A percentile compares a stretch with the other conserved stretches of the same genome.
Evolutionary conservation across 2,888 invertebrate species (phyloP).

Genomic region (Ethmia dodecea): DNA sequence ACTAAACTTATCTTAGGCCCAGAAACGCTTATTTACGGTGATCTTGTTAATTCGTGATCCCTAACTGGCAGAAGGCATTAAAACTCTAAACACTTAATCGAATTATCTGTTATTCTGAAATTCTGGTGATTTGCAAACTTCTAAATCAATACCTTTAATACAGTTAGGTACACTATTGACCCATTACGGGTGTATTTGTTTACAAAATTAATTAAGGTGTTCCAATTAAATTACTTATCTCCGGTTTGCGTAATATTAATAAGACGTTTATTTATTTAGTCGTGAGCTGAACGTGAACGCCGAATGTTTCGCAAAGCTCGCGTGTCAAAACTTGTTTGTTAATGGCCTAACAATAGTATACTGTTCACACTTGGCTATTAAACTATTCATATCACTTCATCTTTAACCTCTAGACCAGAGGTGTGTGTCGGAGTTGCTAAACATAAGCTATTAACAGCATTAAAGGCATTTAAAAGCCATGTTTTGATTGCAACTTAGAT

Average conservation of each 20-base stretch:
- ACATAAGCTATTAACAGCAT: constrained; percentile 15
- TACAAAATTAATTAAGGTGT: constrained; percentile 57
- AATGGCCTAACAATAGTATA: constrained; percentile 57
- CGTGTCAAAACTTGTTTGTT: constrained; percentile 70
- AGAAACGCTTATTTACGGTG: too few relatives aligned
- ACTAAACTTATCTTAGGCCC: too few relatives aligned
- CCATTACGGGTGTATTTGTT: constrained; percentile 41
- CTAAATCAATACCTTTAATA: too few relatives aligned
- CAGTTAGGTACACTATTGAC: too few relatives aligned
- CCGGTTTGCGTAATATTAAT: constrained; percentile 53
- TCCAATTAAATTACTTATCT: constrained; percentile 68
- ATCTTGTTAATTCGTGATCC: too few relatives aligned
- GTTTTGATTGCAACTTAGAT: background rate
- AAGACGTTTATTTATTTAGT: constrained; percentile 62
- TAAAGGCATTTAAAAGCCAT: background rate
- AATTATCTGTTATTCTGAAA: too few relatives aligned
- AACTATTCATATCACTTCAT: constrained; percentile 64
- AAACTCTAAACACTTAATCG: too few relatives aligned
- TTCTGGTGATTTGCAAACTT: too few relatives aligned
- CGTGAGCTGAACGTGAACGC: too few relatives aligned
- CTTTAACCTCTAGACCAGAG: constrained; percentile 41
- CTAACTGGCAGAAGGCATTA: too few relatives aligned
- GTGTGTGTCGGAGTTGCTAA: constrained; percentile 35
- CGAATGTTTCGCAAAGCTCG: constrained; percentile 65
- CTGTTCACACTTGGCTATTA: constrained; percentile 68